Conservation (phyloP, 2,797 vertebrate species). For the Orientallactaga sibirica region DNA sequence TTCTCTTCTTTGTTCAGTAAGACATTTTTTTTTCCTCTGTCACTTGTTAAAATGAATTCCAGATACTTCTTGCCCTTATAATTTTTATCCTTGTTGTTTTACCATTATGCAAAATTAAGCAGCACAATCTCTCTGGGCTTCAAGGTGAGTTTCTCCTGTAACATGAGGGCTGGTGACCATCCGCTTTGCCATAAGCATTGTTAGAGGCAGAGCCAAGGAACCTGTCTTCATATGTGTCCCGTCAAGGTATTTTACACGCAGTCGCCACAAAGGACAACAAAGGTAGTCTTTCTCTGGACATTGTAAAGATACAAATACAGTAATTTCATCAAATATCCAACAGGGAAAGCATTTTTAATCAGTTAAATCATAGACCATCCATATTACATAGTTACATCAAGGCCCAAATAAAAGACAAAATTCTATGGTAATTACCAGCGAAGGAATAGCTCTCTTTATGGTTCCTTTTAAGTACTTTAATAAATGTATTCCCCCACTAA, state of each 20-base stretch:
- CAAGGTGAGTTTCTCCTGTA: not conserved
- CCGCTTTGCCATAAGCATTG: not conserved
- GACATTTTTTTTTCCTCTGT: not conserved
- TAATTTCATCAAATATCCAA: not conserved
- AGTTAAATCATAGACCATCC: not conserved
- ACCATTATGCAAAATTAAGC: not conserved
- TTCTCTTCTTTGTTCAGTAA: not conserved
- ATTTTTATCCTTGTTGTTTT: slow-evolving; percentile 2
- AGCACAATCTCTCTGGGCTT: not conserved
- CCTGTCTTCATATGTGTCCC: not conserved
- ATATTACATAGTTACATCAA: not conserved
- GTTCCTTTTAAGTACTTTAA: not conserved
- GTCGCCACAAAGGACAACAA: not conserved
- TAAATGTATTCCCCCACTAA: not conserved
- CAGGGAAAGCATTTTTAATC: slow-evolving; percentile 2
- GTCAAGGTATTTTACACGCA: not conserved
- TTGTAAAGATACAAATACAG: not conserved
- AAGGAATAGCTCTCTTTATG: not conserved
- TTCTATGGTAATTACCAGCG: not conserved
- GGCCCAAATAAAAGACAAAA: not conserved
- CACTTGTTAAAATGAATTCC: not conserved
- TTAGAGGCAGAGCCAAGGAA: not conserved
- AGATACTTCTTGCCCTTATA: not conserved
- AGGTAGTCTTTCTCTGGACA: not conserved
- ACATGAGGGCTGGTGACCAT: not conserved